Evolutionary conservation across 2,113 vertebrate genomes (phyloP), one percentile per base, ranked within the genome.

Genomic region (Ramphastos sulfuratus): DNA sequence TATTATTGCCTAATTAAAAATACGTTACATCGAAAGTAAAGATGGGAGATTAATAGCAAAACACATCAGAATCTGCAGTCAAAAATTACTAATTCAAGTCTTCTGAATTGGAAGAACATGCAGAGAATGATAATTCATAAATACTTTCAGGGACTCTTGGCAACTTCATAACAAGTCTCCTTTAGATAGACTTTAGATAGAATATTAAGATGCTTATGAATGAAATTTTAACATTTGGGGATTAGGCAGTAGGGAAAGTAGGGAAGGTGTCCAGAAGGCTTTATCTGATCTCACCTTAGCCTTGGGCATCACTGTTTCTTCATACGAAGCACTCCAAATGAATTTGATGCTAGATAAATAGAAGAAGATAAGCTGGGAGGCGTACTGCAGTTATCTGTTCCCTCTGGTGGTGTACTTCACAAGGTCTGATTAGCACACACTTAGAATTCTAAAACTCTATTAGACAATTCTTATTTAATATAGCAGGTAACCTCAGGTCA

Each of bases 1-100:
- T 96, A 93, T 93, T 96, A 97, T 94, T 93, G 94, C 92, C 92
- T 96, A 96, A 97, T 97, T 96, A 95, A 91, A 97, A 95, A 59
- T 87, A 89, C 85, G 73, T 96, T 96, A 86, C 61, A 74, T 28
- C 84, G 82, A 82, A 95, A 94, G 70, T 87, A 94, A 97, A 94
- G 92, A 96, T 94, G 94, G 92, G 74, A 82, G 96, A 95, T 95
- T 94, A 96, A 94, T 91, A 91, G 88, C 91, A 95, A 96, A 97
- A 93, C 89, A 93, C 79, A 92, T 95, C 42, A 96, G 92, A 96
- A 94, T 79, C 14, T 77, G 81, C 72, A 87, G 87, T 85, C 58
- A 66, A 82, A 95, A 94, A 64, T 81, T 30, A 60, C 77, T 91
- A 73, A 55, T 77, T 70, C 70, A 77, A 24, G 48, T 66, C 90